phyloP scores from a whole-genome alignment of 2,888 invertebrate genomes.

The Zootermopsis nevadensis region DNA sequence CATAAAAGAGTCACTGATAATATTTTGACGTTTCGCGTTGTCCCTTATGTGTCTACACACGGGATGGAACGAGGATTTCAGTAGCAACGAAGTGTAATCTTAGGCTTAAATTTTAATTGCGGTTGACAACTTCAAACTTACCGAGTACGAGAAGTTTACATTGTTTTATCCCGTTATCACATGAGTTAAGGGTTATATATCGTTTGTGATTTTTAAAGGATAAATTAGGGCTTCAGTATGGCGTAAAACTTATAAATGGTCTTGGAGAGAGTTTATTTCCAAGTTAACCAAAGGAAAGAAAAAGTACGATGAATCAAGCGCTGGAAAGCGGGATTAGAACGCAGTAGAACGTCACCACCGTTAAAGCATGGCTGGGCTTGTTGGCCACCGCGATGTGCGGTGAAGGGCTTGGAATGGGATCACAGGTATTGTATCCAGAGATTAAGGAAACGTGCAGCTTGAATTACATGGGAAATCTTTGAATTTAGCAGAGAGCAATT shows the following conservation, averaged over 20 bases:
- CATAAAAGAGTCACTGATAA: not conserved
- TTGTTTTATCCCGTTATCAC: not conserved
- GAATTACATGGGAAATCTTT: not conserved
- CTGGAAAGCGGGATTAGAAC: not conserved
- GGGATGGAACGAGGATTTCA: too few species aligned
- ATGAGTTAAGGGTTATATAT: not conserved
- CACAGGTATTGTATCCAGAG: not conserved
- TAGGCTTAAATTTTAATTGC: not conserved
- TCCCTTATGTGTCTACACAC: not conserved
- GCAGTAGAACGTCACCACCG: not conserved
- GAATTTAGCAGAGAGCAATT: too few species aligned
- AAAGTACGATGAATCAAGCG: conserved; percentile 1
- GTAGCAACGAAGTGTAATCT: not conserved
- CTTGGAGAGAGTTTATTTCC: not conserved
- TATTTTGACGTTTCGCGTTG: not conserved
- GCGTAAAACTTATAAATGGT: not conserved
- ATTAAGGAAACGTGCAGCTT: not conserved
- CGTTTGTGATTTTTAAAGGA: conserved; percentile 8
- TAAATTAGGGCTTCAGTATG: conserved; percentile 1
- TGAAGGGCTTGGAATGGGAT: not conserved
- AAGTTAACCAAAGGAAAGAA: conserved; percentile 18
- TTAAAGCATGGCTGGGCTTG: not conserved
- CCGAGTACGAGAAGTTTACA: not conserved
- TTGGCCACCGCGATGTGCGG: not conserved
- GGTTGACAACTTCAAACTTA: conserved; percentile 10